Conservation (phyloP, 2,113 vertebrate genomes). For the Phyllostomus discolor region DNA sequence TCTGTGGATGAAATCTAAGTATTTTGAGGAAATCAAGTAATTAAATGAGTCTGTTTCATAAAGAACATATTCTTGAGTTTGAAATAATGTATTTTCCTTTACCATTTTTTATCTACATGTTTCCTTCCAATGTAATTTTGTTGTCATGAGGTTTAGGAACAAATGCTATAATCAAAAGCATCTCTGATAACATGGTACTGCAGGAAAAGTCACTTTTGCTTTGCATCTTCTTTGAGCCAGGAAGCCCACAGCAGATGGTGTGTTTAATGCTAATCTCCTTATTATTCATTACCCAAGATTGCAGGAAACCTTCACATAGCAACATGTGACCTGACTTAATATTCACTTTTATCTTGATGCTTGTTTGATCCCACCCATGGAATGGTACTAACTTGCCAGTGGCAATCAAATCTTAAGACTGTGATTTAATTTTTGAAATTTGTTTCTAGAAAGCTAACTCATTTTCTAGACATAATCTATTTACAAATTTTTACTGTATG, state of each 20-base stretch:
- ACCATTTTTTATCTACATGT: not conserved
- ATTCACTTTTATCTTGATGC: not conserved
- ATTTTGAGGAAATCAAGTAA: constrained; percentile 36
- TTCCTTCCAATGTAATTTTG: not conserved
- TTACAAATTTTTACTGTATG: not conserved
- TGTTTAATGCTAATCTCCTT: constrained; percentile 49
- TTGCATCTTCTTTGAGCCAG: not conserved
- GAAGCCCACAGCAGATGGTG: constrained; percentile 47
- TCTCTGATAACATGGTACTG: constrained; percentile 28
- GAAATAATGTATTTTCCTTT: not conserved
- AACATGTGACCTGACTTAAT: not conserved
- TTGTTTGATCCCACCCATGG: not conserved
- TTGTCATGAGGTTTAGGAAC: not conserved
- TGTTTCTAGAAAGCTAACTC: not conserved
- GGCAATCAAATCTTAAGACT: not conserved
- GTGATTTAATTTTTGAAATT: constrained; percentile 33
- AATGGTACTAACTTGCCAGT: not conserved
- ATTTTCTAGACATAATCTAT: not conserved
- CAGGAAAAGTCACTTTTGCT: constrained; percentile 46
- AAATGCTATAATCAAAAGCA: constrained; percentile 41
- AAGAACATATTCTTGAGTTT: not conserved
- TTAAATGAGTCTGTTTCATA: constrained; percentile 38
- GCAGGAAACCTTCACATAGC: not conserved
- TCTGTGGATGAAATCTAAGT: constrained; percentile 17
- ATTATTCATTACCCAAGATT: constrained; percentile 44